These are phyloP conservation scores for Drosophila eugracilis DNA, from an alignment of 1,140 invertebrate species.

Conservation along the genomic window DNA sequence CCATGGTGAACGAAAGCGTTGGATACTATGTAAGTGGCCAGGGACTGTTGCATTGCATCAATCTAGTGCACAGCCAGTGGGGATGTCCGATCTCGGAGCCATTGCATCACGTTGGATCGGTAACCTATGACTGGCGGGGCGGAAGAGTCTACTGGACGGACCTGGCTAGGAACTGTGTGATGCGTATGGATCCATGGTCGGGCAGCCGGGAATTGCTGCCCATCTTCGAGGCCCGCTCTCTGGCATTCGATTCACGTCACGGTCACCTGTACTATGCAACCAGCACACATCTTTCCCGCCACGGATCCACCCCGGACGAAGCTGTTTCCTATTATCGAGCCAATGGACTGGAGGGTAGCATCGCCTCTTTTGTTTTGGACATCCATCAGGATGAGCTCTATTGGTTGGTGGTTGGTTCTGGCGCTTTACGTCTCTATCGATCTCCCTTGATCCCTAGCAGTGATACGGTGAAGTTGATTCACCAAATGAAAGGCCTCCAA, in stretches of 20 bases:
- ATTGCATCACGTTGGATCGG: slow-evolving; percentile 87
- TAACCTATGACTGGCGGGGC: slow-evolving; percentile 95
- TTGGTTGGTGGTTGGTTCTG: slow-evolving; percentile 88
- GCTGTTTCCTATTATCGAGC: slow-evolving; percentile 61
- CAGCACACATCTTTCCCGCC: slow-evolving; percentile 92
- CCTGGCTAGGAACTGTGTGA: slow-evolving; percentile 51
- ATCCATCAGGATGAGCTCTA: slow-evolving; percentile 90
- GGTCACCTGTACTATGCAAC: slow-evolving; percentile 96
- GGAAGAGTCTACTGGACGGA: slow-evolving; percentile 94
- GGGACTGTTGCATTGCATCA: slow-evolving; percentile 51
- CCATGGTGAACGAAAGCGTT: slow-evolving; percentile 60
- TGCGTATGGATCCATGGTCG: slow-evolving; percentile 52
- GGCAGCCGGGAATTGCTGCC: slow-evolving; percentile 66
- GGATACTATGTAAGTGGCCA: slow-evolving; percentile 57
- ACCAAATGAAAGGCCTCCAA: neutral
- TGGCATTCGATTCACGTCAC: slow-evolving; percentile 92
- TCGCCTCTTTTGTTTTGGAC: slow-evolving; percentile 93
- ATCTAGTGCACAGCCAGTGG: slow-evolving; percentile 48
- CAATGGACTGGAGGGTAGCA: slow-evolving; percentile 76
- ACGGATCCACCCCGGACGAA: slow-evolving; percentile 16
- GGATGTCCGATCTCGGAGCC: slow-evolving; percentile 13
- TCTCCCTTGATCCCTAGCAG: slow-evolving; percentile 5
- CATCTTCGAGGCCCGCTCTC: slow-evolving; percentile 86
- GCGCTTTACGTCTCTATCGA: slow-evolving; percentile 81
- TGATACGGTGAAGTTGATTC: slow-evolving; percentile 14